Base-by-base conservation (phyloP, 2,797 vertebrate genomes). In the Coccyzus lansbergi region DNA sequence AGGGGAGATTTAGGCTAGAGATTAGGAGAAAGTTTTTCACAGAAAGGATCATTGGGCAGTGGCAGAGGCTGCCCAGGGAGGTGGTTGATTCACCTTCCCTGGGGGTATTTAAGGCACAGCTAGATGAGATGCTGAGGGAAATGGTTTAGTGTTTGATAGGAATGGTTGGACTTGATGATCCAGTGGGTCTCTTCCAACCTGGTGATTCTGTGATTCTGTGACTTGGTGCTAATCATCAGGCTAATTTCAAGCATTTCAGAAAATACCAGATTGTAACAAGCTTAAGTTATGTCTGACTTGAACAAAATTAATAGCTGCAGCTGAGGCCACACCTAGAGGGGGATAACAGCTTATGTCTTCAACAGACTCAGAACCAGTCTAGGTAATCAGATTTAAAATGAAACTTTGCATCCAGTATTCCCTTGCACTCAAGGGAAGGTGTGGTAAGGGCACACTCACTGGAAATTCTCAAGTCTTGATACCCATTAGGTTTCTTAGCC, bases 221-320 rank as follows among this genome's bases (percentile, higher is more conserved):
- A n/a, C 44, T 92, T 90, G 83, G 40, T 76, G 69, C 46, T 64
- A 86, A 81, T 71, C 62, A 77, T 69, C 70, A 71, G 34, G 25
- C 38, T 80, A 63, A 94, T 81, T 80, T 95, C 44, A 90, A 67
- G 78, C 29, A 78, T 90, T 95, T 87, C 40, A 71, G 63, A 81
- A 84, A 78, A 86, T 58, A 93, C 19, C 52, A 58, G 36, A 63
- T 52, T 2, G 0, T 53, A 83, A 70, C 18, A 71, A 86, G 26
- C 19, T 68, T 82, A 62, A 63, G 42, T 65, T 77, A 87, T 40
- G 78, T 83, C 25, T 93, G 31, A 65, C 25, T 74, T 83, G 69
- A 60, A 29, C 18, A 81, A 48, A 92, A 81, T 44, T 81, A 77
- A 74, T 25, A 79, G 40, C 40, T 84, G 68, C 55, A 94, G 52